A percentile compares a stretch with the other conserved stretches of the same genome.
Evolutionary conservation across 1,140 invertebrate genomes (phyloP).

Genomic region (Drosophila varians): DNA sequence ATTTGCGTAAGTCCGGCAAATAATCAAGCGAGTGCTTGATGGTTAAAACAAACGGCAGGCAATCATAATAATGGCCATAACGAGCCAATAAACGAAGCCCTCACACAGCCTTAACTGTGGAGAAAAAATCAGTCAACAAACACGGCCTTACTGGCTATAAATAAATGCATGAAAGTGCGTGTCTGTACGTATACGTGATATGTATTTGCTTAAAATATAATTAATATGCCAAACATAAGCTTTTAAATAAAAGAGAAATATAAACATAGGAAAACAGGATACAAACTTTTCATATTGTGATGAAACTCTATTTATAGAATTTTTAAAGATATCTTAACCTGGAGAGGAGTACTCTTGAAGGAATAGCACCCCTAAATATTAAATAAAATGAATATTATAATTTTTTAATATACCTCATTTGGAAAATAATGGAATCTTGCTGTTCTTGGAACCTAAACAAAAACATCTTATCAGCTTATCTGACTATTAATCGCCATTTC

Average conservation of each 20-base stretch:
- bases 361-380: too few relatives aligned
- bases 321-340: too few relatives aligned
- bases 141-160: constrained; percentile 41
- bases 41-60: constrained; percentile 44
- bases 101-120: neutral
- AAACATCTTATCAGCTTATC: constrained; percentile 45
- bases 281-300: too few relatives aligned
- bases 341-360: too few relatives aligned
- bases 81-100: constrained; percentile 48
- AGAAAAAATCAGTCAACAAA: constrained; percentile 59
- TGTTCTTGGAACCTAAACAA: constrained; percentile 28
- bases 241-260: neutral
- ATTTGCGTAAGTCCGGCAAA: constrained; percentile 66
- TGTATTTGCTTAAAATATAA: constrained; percentile 32
- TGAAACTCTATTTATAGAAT: too few relatives aligned
- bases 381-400: neutral
- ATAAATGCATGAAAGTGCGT: neutral
- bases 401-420: too few relatives aligned
- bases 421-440: neutral
- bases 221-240: constrained; percentile 69
- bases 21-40: constrained; percentile 51
- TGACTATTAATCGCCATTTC: constrained; percentile 23
- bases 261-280: constrained; percentile 25
- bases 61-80: constrained; percentile 74
- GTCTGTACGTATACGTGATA: constrained; percentile 1